Conservation (phyloP, 2,888 invertebrate genomes). For the Nomada lathburiana region DNA sequence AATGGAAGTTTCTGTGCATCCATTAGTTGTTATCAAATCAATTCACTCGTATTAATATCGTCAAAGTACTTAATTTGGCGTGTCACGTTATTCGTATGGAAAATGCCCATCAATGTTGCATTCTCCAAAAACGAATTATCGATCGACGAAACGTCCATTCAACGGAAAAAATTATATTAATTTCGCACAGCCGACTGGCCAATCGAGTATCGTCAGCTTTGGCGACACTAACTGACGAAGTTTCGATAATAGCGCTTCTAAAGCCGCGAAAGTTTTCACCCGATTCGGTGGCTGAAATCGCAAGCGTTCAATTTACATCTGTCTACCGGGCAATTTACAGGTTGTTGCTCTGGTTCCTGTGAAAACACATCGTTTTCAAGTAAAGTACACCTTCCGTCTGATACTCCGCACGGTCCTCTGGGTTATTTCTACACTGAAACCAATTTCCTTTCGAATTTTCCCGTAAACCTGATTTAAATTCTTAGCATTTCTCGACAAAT, state of each 20-base stretch:
- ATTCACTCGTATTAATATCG: no score
- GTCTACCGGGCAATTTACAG: background rate
- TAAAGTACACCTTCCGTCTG: background rate
- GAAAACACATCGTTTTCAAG: background rate
- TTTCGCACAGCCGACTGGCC: background rate
- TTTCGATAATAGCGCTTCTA: constrained; percentile 11
- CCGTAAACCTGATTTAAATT: background rate
- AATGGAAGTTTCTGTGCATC: no score
- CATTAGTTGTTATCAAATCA: no score
- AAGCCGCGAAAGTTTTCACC: constrained; percentile 10
- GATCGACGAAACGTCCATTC: constrained; percentile 1
- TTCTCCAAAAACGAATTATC: constrained; percentile 27
- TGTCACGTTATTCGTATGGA: no score
- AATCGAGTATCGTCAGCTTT: constrained; percentile 20
- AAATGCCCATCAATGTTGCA: background rate
- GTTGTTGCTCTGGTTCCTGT: background rate
- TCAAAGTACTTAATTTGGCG: background rate
- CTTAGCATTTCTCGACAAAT: no score
- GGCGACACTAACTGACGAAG: constrained; percentile 5
- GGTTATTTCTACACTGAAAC: background rate
- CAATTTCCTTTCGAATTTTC: background rate
- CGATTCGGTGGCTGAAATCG: constrained; percentile 1
- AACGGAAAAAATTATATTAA: constrained; percentile 23
- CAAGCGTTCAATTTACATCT: background rate
- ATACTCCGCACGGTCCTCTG: background rate